A percentile compares a stretch with the other conserved stretches of the same genome.
These are phyloP conservation scores for Cephus rjabovi DNA, from an alignment of 2,888 invertebrate species.

Conservation along the genomic window DNA sequence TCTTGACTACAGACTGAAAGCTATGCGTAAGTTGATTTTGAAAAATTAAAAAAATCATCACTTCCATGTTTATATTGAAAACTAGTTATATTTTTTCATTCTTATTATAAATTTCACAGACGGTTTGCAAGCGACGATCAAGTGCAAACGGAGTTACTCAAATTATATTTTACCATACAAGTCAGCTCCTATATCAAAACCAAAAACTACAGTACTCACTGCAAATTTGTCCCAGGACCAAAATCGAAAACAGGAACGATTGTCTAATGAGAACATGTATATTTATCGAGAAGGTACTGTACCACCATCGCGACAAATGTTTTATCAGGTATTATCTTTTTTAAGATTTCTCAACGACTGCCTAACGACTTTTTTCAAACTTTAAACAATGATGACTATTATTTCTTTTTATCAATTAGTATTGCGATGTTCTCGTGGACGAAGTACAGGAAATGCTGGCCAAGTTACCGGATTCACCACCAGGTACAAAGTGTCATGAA, in stretches of 20 bases:
- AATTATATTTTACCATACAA: slow-evolving; percentile 67
- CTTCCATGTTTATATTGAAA: background rate
- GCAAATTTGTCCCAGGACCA: slow-evolving; percentile 53
- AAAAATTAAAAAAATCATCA: background rate
- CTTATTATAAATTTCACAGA: slow-evolving; percentile 50
- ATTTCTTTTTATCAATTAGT: slow-evolving; percentile 65
- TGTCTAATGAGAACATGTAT: slow-evolving; percentile 68
- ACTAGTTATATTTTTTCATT: slow-evolving; percentile 1
- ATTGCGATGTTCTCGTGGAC: slow-evolving; percentile 82
- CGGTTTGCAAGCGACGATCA: slow-evolving; percentile 68
- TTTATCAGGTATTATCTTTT: slow-evolving; percentile 77
- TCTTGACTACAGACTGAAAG: slow-evolving; percentile 82
- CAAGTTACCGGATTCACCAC: slow-evolving; percentile 73
- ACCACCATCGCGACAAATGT: slow-evolving; percentile 88
- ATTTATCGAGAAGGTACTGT: slow-evolving; percentile 78
- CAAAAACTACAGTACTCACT: slow-evolving; percentile 57
- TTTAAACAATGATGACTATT: background rate
- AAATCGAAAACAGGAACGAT: slow-evolving; percentile 47
- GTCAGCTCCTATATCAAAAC: slow-evolving; percentile 63
- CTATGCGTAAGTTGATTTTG: slow-evolving; percentile 68
- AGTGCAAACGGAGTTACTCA: slow-evolving; percentile 68
- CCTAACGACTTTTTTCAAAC: background rate
- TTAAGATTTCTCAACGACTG: background rate
- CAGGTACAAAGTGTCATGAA: slow-evolving; percentile 75
- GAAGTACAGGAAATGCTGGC: slow-evolving; percentile 83